Percentiles rank a stretch among this genome's conserved stretches.
These are phyloP conservation scores for Lycaena phlaeas DNA, from an alignment of 2,888 invertebrate genomes.

Conservation along the genomic window DNA sequence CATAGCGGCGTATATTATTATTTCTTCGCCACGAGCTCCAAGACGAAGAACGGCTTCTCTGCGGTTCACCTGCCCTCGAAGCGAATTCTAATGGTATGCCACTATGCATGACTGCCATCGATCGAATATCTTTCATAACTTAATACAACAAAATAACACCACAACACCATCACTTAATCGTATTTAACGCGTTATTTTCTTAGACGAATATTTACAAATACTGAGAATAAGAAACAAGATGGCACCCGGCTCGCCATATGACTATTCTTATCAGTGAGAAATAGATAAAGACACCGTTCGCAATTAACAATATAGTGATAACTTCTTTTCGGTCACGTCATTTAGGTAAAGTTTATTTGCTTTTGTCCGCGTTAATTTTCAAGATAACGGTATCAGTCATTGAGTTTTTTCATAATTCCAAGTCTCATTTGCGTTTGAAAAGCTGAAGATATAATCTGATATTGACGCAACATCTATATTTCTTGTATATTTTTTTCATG, in stretches of 20 bases:
- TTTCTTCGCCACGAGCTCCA: conserved; percentile 45
- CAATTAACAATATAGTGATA: conserved; percentile 57
- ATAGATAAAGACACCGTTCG: conserved; percentile 50
- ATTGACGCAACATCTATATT: no score
- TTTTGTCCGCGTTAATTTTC: conserved; percentile 27
- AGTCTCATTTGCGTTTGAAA: conserved; percentile 4
- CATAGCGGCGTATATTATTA: conserved; percentile 36
- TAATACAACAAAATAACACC: conserved; percentile 24
- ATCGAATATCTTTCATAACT: conserved; percentile 50
- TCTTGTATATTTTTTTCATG: no score
- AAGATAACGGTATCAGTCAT: conserved; percentile 34
- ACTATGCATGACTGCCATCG: conserved; percentile 43
- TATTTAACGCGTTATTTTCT: conserved; percentile 3
- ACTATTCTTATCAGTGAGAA: conserved; percentile 60
- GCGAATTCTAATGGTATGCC: conserved; percentile 37
- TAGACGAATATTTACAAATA: conserved; percentile 17
- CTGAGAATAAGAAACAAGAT: conserved; percentile 26
- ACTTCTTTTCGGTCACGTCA: conserved; percentile 39
- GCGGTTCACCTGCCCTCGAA: conserved; percentile 28
- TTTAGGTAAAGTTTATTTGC: conserved; percentile 28
- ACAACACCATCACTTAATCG: conserved; percentile 46
- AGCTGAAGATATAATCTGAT: no score
- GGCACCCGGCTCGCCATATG: conserved; percentile 50
- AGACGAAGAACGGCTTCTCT: conserved; percentile 49
- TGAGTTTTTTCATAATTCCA: conserved; percentile 14